Base-by-base conservation (phyloP, 2,113 vertebrate genomes). In the Myiagra hebetior region DNA sequence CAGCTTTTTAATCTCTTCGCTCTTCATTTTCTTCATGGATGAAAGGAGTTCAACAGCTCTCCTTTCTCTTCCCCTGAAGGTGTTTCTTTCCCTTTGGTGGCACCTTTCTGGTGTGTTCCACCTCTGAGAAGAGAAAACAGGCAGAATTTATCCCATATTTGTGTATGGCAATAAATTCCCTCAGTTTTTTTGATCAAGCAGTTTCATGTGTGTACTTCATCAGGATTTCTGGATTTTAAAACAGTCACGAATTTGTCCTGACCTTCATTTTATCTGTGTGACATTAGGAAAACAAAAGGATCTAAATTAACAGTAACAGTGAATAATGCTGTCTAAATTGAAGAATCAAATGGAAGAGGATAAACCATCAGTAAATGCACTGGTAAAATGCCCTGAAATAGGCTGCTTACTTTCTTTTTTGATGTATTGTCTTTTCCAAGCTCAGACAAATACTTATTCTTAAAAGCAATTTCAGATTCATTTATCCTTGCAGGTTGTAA, bases 401-500 rank as follows among this genome's bases (percentile, higher is more conserved):
- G n/a, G 31, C 20, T 79, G 26, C 76, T 92, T 93, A 33, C 70
- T 33, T 85, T 75, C 22, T 81, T 59, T 86, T 49, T 35, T 63
- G 21, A 75, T 84, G 55, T 57, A 89, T 70, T 92, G 64, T 47
- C 23, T 93, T 93, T 93, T 87, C 86, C 56, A 28, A 81, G 39
- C 85, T 81, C 72, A 57, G 86, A 77, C 13, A 44, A 90, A 93
- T 77, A 88, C 72, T 70, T 93, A 92, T 56, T 95, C 56, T 57
- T 89, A 72, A 87, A 86, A 92, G 63, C 93, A 87, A 95, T 96
- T 95, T 92, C 31, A 59, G 52, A 37, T 89, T 95, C 56, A 64
- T 82, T 91, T 95, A 95, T 92, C 65, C 73, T 95, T 94, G 56
- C 79, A 92, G 78, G 56, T n/a, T 93, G 46, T 84, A 92, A 78